Conservation (phyloP, 2,113 vertebrate species). For the Chamaetylas fuelleborni region DNA sequence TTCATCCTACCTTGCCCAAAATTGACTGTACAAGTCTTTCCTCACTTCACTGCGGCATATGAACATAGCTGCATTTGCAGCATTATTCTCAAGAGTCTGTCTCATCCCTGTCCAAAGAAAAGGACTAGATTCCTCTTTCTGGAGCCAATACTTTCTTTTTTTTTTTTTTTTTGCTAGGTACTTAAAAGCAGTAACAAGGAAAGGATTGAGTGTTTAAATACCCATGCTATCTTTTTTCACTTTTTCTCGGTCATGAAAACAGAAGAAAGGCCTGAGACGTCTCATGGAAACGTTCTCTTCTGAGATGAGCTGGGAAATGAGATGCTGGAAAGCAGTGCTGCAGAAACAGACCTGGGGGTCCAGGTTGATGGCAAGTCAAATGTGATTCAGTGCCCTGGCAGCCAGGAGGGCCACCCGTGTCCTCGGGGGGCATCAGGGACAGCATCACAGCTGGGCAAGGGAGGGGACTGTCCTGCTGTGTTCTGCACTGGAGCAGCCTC, state of each 20-base stretch:
- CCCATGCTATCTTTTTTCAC: neutral
- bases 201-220: neutral
- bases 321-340: neutral
- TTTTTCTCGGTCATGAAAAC: neutral
- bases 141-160: neutral
- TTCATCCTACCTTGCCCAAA: neutral
- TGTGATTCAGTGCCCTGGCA: neutral
- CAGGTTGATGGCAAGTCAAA: fast-evolving
- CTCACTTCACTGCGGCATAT: neutral
- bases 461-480: neutral
- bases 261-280: neutral
- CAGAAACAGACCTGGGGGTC: neutral
- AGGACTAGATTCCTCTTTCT: neutral
- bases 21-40: neutral
- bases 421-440: neutral
- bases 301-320: neutral
- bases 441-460: neutral
- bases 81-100: neutral
- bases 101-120: neutral
- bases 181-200: neutral
- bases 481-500: neutral
- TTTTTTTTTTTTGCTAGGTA: neutral
- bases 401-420: fast-evolving
- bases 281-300: neutral
- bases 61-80: neutral